Percentiles rank a stretch among this genome's conserved stretches.
These are phyloP conservation scores for Cotesia glomerata DNA, from an alignment of 1,140 invertebrate species.

Conservation along the genomic window DNA sequence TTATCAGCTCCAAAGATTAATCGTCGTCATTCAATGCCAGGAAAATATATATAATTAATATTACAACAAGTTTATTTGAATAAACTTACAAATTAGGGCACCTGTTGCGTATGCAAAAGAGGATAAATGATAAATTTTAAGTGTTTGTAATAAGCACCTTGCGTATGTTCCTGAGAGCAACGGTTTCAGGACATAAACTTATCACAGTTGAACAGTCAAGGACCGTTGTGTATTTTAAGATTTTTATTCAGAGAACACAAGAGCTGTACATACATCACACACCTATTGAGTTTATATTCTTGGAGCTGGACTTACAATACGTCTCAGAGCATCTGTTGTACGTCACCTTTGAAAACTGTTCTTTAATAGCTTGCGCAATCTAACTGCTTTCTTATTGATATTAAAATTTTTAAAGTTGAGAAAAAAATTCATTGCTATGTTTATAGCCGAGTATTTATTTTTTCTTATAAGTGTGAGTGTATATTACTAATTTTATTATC, in stretches of 20 bases:
- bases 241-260: not conserved
- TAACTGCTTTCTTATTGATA: not conserved
- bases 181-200: constrained; percentile 3
- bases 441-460: not conserved
- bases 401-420: not conserved
- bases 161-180: constrained; percentile 2
- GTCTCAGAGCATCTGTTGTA: constrained; percentile 48
- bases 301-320: too few species aligned
- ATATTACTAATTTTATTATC: too few species aligned
- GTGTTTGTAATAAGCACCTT: constrained; percentile 12
- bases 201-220: not conserved
- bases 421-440: not conserved
- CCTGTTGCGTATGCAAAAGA: not conserved
- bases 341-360: constrained; percentile 50
- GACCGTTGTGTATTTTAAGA: constrained; percentile 10
- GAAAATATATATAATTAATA: not conserved
- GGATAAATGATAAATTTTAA: not conserved
- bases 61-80: too few species aligned
- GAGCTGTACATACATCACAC: too few species aligned
- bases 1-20: constrained; percentile 6
- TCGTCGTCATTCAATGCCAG: not conserved
- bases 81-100: too few species aligned
- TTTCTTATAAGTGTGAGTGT: too few species aligned
- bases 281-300: too few species aligned
- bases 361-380: constrained; percentile 41